phyloP scores from a whole-genome alignment of 2,888 invertebrate genomes.

The Drosophila pullipes region DNA sequence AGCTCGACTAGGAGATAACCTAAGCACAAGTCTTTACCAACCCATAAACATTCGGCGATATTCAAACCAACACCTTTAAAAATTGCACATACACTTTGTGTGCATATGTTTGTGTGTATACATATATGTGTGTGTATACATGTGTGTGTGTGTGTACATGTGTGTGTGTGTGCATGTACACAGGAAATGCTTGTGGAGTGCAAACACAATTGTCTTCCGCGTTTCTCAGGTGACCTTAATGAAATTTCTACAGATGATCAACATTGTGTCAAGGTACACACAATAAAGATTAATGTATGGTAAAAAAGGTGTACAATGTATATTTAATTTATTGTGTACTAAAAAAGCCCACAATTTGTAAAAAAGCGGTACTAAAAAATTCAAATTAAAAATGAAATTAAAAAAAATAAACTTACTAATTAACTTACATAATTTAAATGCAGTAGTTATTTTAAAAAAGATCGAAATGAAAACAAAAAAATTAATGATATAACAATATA shows the following conservation, averaged over 20 bases:
- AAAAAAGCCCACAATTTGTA: neutral
- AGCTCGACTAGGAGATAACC: neutral
- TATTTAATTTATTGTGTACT: neutral
- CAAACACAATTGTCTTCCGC: neutral
- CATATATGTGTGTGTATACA: neutral
- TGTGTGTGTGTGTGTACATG: neutral
- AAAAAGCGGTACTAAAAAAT: neutral
- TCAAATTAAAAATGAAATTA: neutral
- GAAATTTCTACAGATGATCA: conserved; percentile 1
- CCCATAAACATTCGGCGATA: neutral
- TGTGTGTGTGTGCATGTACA: neutral
- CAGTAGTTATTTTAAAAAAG: rapidly evolving
- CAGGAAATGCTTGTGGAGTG: neutral
- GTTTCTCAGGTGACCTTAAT: neutral
- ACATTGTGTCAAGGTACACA: neutral
- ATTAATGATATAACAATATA: neutral
- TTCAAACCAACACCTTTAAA: neutral
- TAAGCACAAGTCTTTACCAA: neutral
- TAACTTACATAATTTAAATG: neutral
- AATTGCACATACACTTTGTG: neutral
- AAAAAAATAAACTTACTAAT: neutral
- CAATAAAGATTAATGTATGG: neutral
- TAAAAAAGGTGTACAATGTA: neutral
- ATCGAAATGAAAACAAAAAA: neutral
- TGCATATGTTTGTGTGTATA: neutral